Percentiles rank a stretch among this genome's conserved stretches.
phyloP scores from a whole-genome alignment of 1,140 invertebrate species.

The Neomicropteryx cornuta region DNA sequence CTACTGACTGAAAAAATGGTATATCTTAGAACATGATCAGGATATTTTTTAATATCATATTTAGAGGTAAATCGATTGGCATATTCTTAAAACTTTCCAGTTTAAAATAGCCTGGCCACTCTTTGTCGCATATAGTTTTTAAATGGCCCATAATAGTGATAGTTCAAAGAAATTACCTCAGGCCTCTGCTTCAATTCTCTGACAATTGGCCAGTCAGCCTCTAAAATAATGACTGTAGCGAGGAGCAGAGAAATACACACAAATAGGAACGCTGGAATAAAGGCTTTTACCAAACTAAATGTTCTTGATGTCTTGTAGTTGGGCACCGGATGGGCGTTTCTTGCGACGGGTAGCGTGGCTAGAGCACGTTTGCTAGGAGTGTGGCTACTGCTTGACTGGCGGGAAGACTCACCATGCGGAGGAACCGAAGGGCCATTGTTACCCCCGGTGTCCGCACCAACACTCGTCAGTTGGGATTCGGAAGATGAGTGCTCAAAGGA shows the following conservation, averaged over 20 bases:
- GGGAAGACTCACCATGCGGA: slow-evolving; percentile 33
- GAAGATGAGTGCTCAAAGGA: slow-evolving; percentile 69
- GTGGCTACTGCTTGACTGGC: slow-evolving; percentile 44
- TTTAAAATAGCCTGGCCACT: slow-evolving; percentile 38
- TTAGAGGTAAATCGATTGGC: no score
- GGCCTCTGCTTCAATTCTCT: slow-evolving; percentile 59
- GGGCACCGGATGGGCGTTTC: slow-evolving; percentile 2
- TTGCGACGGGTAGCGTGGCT: slow-evolving; percentile 20
- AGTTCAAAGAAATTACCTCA: slow-evolving; percentile 64
- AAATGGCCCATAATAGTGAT: slow-evolving; percentile 72
- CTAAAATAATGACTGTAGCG: slow-evolving; percentile 55
- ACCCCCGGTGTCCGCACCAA: slow-evolving; percentile 31
- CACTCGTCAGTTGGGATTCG: slow-evolving; percentile 52
- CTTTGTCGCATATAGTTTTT: slow-evolving; percentile 59
- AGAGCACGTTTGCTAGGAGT: slow-evolving; percentile 38
- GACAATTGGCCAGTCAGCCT: slow-evolving; percentile 62
- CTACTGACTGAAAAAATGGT: no score
- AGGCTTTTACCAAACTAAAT: slow-evolving; percentile 53
- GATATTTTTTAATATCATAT: no score
- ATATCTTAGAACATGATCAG: no score
- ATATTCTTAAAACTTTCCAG: no score
- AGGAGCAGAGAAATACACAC: slow-evolving; percentile 53
- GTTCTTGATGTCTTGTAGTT: slow-evolving; percentile 23
- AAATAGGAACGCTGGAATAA: slow-evolving; percentile 60
- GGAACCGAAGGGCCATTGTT: slow-evolving; percentile 13